Percentiles rank a stretch among this genome's conserved stretches.
Evolutionary conservation across 2,888 invertebrate genomes (phyloP).

Genomic region (Xestia ashworthii): DNA sequence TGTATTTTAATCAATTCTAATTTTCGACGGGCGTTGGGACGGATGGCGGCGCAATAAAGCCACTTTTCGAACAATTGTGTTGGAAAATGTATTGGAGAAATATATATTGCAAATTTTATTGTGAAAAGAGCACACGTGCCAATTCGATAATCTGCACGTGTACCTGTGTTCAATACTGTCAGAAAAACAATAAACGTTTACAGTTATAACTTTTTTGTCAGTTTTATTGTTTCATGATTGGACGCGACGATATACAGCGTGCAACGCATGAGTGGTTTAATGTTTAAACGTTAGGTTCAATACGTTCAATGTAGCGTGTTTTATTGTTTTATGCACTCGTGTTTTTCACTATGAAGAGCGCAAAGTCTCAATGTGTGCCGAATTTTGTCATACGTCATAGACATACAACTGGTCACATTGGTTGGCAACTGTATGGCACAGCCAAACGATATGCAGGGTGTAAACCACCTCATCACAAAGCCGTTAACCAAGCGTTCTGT

Average conservation of each 20-base stretch:
- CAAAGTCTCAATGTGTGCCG: not conserved
- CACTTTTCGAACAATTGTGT: not conserved
- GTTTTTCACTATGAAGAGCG: not conserved
- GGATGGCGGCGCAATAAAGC: not conserved
- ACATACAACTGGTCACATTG: too few species aligned
- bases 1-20: not conserved
- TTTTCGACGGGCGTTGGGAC: not conserved
- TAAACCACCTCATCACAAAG: too few species aligned
- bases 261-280: conserved; percentile 10
- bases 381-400: too few species aligned
- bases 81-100: not conserved
- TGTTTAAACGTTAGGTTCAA: conserved; percentile 5
- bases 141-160: not conserved
- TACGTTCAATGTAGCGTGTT: not conserved
- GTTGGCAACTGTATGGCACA: not conserved
- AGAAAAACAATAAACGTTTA: not conserved
- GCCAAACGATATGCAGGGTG: too few species aligned
- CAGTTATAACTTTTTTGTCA: not conserved
- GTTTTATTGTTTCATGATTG: conserved; percentile 34
- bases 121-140: conserved; percentile 1
- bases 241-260: not conserved
- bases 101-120: conserved; percentile 4
- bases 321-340: not conserved
- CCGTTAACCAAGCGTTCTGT: too few species aligned
- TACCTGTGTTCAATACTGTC: not conserved